Base-by-base conservation (phyloP, 2,888 invertebrate species). In the Azorinus chamasolen region DNA sequence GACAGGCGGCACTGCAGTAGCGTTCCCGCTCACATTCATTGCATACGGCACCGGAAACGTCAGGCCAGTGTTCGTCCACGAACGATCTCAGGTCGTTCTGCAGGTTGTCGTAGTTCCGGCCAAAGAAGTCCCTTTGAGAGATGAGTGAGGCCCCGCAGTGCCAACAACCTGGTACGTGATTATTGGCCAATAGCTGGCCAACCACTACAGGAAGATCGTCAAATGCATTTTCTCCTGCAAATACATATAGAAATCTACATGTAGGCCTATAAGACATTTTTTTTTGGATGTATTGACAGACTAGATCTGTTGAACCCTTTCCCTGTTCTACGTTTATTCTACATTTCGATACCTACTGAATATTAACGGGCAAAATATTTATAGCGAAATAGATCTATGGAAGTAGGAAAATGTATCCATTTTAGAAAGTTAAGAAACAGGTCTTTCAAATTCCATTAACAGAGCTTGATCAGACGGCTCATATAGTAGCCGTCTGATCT, bases 141-240 rank as follows among this genome's bases (percentile, higher is more conserved):
- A 99, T 98, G 72, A 98, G 93, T 0, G 98, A 97, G 84, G 95
- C 95, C 95, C 98, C 95, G 91, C 98, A 99, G 93, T 96, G 95
- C 91, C 97, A 96, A 93, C 98, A 99, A 0, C 97, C 97, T 20
- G 80, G 95, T 18, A 95, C 94, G 93, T 98, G 97, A 97, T 97
- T 97, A 14, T 81, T 83, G 39, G 78, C 73, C 5, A 90, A 95
- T 93, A 97, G 97, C 93, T 98, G 98, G 86, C 96, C 96, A 16
- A 96, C 96, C 25, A 98, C 96, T 63, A 98, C 93, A 0, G 99
- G 98, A 71, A 95, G 95, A 92, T 99, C 99, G 92, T 96, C 96
- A 85, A 98, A 95, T 78, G 98, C 96, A 18, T 96, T 94, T 85
- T 97, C 96, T 0, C 96, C 97, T 83, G 65, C 43, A 79, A 59